phyloP scores from a whole-genome alignment of 1,140 invertebrate genomes.

The Pectinophora gossypiella region DNA sequence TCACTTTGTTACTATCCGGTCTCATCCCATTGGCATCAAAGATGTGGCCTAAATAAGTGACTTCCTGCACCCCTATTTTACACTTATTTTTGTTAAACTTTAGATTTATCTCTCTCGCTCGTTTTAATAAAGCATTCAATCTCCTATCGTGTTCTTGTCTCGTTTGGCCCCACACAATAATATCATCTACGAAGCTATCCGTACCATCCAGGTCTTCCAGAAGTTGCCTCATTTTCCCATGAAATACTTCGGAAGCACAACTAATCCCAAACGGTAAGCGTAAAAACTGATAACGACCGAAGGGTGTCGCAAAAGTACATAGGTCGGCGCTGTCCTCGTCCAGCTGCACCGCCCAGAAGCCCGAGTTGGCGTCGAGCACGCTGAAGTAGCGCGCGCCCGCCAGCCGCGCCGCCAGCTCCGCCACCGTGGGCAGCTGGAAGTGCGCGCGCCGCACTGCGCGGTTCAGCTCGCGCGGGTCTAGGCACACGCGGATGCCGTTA shows the following conservation, averaged over 20 bases:
- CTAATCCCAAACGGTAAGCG: slow-evolving; percentile 33
- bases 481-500: slow-evolving; percentile 31
- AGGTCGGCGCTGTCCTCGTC: slow-evolving; percentile 27
- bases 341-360: slow-evolving; percentile 14
- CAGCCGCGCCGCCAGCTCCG: slow-evolving; percentile 19
- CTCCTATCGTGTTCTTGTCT: slow-evolving; percentile 32
- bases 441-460: slow-evolving; percentile 31
- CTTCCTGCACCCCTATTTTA: neutral
- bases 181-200: slow-evolving; percentile 41
- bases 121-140: neutral
- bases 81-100: slow-evolving; percentile 12
- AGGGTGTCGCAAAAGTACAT: slow-evolving; percentile 40
- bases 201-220: slow-evolving; percentile 26
- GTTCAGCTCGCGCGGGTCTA: slow-evolving; percentile 42
- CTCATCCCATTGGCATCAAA: slow-evolving; percentile 3
- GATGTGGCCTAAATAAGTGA: slow-evolving; percentile 12
- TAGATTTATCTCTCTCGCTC: slow-evolving; percentile 6
- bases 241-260: slow-evolving; percentile 43
- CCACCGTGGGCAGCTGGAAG: slow-evolving; percentile 30
- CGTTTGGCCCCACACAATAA: slow-evolving; percentile 32
- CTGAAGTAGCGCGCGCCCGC: slow-evolving; percentile 12
- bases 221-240: slow-evolving; percentile 32
- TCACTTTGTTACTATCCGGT: slow-evolving; percentile 5
- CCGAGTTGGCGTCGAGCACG: slow-evolving; percentile 19
- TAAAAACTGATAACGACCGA: slow-evolving; percentile 38